Percentiles rank a stretch among this genome's conserved stretches.
phyloP scores from a whole-genome alignment of 35 echinoderm and acorn worm species.

The Holothuria glaberrima region DNA sequence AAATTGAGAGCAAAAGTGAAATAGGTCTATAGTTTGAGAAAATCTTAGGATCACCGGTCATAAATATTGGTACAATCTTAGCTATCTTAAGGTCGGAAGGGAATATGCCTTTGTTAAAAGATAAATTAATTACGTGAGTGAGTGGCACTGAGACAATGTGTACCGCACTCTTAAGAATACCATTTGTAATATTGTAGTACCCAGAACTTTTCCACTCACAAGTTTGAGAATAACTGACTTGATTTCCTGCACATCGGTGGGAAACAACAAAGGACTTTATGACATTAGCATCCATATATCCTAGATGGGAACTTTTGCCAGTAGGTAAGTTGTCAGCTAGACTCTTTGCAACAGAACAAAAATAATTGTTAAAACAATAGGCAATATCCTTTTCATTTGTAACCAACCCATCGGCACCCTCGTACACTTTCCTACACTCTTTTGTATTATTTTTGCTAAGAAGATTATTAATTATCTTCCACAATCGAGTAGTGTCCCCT shows the following conservation, averaged over 20 bases:
- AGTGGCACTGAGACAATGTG: too few species aligned
- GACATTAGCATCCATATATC: not conserved
- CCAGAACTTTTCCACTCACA: not conserved
- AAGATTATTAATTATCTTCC: not conserved
- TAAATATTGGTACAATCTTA: slow-evolving; percentile 12
- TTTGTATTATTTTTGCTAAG: not conserved
- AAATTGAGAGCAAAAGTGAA: not conserved
- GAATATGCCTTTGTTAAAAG: not conserved
- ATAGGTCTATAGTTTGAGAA: slow-evolving; percentile 4
- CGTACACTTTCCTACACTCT: not conserved
- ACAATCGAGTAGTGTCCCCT: not conserved
- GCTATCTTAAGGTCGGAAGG: not conserved
- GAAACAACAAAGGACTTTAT: not conserved
- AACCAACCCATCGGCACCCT: not conserved
- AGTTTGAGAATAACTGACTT: not conserved
- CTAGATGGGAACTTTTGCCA: not conserved
- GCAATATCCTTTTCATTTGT: not conserved
- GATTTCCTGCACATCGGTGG: not conserved
- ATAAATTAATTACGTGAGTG: not conserved
- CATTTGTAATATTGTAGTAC: too few species aligned
- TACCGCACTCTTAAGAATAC: too few species aligned
- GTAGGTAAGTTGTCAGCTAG: not conserved
- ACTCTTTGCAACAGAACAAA: not conserved
- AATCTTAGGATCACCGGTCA: not conserved
- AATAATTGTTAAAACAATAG: not conserved